Evolutionary conservation across 2,113 vertebrate species (phyloP).

Genomic region (Sinocyclocheilus anshuiensis): DNA sequence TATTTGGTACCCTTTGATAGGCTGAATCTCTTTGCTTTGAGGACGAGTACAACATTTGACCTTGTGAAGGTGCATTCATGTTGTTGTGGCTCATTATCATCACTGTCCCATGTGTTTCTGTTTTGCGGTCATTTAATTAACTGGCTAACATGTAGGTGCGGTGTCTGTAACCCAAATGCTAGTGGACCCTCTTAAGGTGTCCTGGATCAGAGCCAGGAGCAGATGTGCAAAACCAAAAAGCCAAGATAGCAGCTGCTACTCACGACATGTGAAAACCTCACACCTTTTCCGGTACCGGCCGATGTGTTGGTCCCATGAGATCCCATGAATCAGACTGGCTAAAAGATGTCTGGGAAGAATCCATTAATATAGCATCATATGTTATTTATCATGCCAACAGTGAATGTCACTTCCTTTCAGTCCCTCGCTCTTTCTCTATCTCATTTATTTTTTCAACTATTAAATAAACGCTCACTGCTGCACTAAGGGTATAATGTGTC

Average conservation of each 20-base stretch:
- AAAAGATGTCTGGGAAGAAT: constrained; percentile 6
- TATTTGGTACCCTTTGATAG: not conserved
- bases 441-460: not conserved
- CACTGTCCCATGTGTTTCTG: constrained; percentile 2
- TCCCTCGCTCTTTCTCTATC: not conserved
- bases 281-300: not conserved
- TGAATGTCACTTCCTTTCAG: constrained; percentile 13
- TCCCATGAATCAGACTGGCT: constrained; percentile 3
- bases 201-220: constrained; percentile 44
- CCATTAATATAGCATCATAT: constrained; percentile 15
- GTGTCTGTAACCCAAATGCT: constrained; percentile 44
- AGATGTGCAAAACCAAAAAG: constrained; percentile 40
- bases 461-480: not conserved
- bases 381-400: constrained; percentile 21
- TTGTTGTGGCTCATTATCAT: constrained; percentile 38
- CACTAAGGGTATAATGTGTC: not conserved
- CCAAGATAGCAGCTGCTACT: constrained; percentile 9
- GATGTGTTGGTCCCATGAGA: not conserved
- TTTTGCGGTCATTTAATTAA: constrained; percentile 35
- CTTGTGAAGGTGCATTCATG: constrained; percentile 33
- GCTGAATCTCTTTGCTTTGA: constrained; percentile 13
- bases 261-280: not conserved
- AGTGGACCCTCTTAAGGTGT: constrained; percentile 9
- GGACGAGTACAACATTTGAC: constrained; percentile 28
- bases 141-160: constrained; percentile 2